phyloP scores from a whole-genome alignment of 2,113 vertebrate species.

The Zonotrichia leucophrys region DNA sequence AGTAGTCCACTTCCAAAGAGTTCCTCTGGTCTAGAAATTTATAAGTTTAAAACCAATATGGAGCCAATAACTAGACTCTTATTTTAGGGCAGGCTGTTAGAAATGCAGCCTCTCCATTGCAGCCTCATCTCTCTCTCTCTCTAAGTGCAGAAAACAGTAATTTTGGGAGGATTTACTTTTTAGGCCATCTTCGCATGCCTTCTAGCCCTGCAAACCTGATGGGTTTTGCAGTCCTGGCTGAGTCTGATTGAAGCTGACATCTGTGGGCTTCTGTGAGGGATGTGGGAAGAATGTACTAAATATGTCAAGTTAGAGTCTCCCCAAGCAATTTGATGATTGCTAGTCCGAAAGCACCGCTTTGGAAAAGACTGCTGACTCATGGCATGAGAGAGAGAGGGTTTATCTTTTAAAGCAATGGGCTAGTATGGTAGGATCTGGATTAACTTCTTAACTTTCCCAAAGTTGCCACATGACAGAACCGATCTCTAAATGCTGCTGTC shows the following conservation, averaged over 20 bases:
- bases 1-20: neutral
- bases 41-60: neutral
- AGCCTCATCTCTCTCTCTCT: neutral
- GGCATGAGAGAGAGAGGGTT: neutral
- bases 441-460: neutral
- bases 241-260: neutral
- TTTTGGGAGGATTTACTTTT: neutral
- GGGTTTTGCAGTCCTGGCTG: neutral
- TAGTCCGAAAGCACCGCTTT: neutral
- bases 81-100: neutral
- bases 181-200: neutral
- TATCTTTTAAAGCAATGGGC: neutral
- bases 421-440: neutral
- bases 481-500: neutral
- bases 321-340: neutral
- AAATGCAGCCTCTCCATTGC: neutral
- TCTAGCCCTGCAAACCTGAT: neutral
- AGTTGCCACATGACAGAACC: neutral
- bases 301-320: constrained; percentile 21
- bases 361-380: constrained; percentile 24
- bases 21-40: neutral
- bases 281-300: constrained; percentile 3
- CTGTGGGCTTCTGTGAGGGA: constrained; percentile 12
- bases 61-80: neutral
- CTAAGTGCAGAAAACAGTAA: neutral